Evolutionary conservation across 2,797 vertebrate species (phyloP), one percentile per base, ranked within the genome.

Genomic region (Sciaenops ocellatus): DNA sequence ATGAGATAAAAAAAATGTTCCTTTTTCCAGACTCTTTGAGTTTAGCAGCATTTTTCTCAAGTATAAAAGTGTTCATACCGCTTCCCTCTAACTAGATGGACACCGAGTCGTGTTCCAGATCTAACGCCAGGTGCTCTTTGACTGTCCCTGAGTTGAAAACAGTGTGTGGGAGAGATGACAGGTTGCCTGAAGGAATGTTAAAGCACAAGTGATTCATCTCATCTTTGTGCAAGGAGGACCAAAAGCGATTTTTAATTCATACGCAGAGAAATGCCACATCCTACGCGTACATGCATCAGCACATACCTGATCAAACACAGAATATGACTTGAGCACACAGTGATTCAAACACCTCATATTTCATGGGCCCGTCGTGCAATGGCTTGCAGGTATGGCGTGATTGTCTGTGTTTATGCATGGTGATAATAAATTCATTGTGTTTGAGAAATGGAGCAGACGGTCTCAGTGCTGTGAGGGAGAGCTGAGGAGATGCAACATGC

Each of bases 341-440:
- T 68, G 50, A 70, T 74, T 74, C 69, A 72, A 69, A 62, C 44
- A 46, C 47, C 4, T 80, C 64, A 41, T 69, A 72, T 80, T 69
- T 84, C 61, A 69, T 51, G 67, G 63, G 65, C 24, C 20, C 28
- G 15, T 69, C n/a, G 10, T 56, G 61, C 18, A 9, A 2, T 42
- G 44, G 67, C 82, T 84, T 72, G 52, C 46, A 69, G 84, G 73
- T 77, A 64, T 67, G 55, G 64, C 34, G 48, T 65, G 65, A 77
- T 46, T 60, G 80, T 76, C 69, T 84, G 78, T 89, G 79, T 87
- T 83, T 81, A 62, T 90, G 80, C 20, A 6, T 26, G 63, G 76
- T 89, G 84, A 90, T 91, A 55, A 93, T 88, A 86, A 90, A 94
- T 93, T 87, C 76, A 91, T 91, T 88, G 78, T 90, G 83, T 90